These are phyloP conservation scores for Trematomus bernacchii DNA, from an alignment of 2,797 vertebrate genomes.

Conservation along the genomic window DNA sequence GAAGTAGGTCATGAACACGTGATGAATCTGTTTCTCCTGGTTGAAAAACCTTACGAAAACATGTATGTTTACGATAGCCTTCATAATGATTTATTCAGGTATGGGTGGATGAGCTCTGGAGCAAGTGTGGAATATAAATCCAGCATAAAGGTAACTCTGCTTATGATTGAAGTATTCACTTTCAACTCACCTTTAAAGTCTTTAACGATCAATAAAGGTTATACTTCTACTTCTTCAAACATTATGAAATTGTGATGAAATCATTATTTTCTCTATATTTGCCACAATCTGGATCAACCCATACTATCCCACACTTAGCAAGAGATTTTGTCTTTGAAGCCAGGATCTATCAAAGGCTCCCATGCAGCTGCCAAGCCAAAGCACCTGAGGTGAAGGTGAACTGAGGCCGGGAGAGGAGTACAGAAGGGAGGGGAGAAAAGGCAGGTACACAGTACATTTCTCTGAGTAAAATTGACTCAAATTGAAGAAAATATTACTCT, in stretches of 20 bases:
- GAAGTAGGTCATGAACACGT: not conserved
- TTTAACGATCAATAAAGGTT: slow-evolving; percentile 33
- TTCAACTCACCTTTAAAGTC: slow-evolving; percentile 21
- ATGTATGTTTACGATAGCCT: not conserved
- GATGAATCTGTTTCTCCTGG: not conserved
- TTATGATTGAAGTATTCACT: slow-evolving; percentile 24
- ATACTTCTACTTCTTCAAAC: slow-evolving; percentile 52
- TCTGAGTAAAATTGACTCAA: too few relatives aligned
- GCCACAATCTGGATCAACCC: slow-evolving; percentile 28
- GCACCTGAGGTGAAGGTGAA: slow-evolving; percentile 33
- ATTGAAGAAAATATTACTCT: too few relatives aligned
- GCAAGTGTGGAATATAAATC: slow-evolving; percentile 35
- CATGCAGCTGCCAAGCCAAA: slow-evolving; percentile 18
- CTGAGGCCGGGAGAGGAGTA: slow-evolving; percentile 11
- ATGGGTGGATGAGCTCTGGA: too few relatives aligned
- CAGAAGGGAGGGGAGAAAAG: slow-evolving; percentile 3
- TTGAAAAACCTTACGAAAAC: slow-evolving; percentile 4
- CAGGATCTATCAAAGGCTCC: slow-evolving; percentile 58
- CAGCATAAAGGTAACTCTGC: slow-evolving; percentile 25
- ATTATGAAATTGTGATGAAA: slow-evolving; percentile 64
- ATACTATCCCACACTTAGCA: slow-evolving; percentile 34
- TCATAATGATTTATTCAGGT: not conserved
- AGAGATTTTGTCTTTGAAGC: slow-evolving; percentile 52
- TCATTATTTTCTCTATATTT: slow-evolving; percentile 39
- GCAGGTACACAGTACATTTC: too few relatives aligned